A percentile compares a stretch with the other conserved stretches of the same genome.
Conservation (phyloP, 2,888 invertebrate species). For the Hirtodrosophila cameraria region DNA sequence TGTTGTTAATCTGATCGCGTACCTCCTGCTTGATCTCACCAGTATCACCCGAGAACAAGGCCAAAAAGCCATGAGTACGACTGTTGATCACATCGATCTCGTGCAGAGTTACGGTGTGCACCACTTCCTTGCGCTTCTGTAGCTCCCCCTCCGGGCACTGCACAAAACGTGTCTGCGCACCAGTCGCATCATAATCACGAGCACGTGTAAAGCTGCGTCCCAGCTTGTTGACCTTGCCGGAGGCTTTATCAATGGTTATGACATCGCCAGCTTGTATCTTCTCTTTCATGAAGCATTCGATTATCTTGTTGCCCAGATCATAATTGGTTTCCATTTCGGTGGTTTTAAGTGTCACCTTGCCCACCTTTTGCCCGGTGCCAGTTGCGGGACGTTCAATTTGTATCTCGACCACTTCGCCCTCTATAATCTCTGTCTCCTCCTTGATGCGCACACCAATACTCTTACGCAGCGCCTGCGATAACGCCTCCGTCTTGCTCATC, state of each 20-base stretch:
- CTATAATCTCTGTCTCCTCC: slow-evolving; percentile 99
- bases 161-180: slow-evolving; percentile 94
- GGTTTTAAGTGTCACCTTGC: slow-evolving; percentile 97
- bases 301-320: slow-evolving; percentile 99
- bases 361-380: slow-evolving; percentile 91
- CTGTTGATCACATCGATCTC: slow-evolving; percentile 99
- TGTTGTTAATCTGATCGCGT: slow-evolving; percentile 98
- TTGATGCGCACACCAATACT: slow-evolving; percentile 99
- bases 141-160: slow-evolving; percentile 99
- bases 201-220: slow-evolving; percentile 98
- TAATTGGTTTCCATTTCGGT: slow-evolving; percentile 99
- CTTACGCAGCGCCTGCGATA: slow-evolving; percentile 98
- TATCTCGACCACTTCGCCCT: slow-evolving; percentile 99
- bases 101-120: slow-evolving; percentile 99
- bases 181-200: slow-evolving; percentile 98
- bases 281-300: slow-evolving; percentile 97
- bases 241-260: slow-evolving; percentile 99
- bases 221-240: slow-evolving; percentile 95
- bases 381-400: slow-evolving; percentile 98
- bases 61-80: slow-evolving; percentile 98
- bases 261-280: slow-evolving; percentile 98
- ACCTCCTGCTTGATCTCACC: slow-evolving; percentile 99
- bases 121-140: slow-evolving; percentile 98
- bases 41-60: slow-evolving; percentile 99
- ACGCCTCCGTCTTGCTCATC: slow-evolving; percentile 99